phyloP scores from a whole-genome alignment of 2,888 invertebrate genomes.

The Notocelia uddmanniana region DNA sequence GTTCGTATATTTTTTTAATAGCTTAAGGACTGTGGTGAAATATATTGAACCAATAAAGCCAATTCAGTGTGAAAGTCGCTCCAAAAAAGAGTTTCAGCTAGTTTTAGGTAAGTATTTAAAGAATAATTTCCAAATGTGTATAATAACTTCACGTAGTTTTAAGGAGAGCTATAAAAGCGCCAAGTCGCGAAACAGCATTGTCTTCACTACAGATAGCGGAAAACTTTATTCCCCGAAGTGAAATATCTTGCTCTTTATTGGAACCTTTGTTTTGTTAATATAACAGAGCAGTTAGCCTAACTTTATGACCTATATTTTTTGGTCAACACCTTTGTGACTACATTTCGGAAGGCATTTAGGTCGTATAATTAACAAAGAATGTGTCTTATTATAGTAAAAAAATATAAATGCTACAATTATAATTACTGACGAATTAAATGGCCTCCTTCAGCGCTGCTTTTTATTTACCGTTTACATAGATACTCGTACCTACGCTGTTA shows the following conservation, averaged over 20 bases:
- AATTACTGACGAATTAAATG: no score
- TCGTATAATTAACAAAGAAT: neutral
- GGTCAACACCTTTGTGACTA: neutral
- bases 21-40: no score
- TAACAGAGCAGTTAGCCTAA: constrained; percentile 18
- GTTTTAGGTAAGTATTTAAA: neutral
- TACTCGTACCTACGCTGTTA: no score
- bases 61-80: no score
- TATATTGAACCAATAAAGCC: no score
- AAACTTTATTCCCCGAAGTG: constrained; percentile 18
- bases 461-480: no score
- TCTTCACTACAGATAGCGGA: constrained; percentile 28
- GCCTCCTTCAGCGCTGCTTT: no score
- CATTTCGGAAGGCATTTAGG: neutral
- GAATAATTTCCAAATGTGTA: constrained; percentile 38
- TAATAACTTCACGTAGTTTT: neutral
- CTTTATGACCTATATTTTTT: neutral
- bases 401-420: no score
- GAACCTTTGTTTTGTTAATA: constrained; percentile 14
- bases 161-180: constrained; percentile 24
- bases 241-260: constrained; percentile 25
- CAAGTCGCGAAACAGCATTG: constrained; percentile 15
- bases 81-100: neutral
- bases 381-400: no score
- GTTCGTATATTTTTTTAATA: no score